These are phyloP conservation scores for Leucopsar rothschildi DNA, from an alignment of 2,113 vertebrate genomes.

Conservation along the genomic window DNA sequence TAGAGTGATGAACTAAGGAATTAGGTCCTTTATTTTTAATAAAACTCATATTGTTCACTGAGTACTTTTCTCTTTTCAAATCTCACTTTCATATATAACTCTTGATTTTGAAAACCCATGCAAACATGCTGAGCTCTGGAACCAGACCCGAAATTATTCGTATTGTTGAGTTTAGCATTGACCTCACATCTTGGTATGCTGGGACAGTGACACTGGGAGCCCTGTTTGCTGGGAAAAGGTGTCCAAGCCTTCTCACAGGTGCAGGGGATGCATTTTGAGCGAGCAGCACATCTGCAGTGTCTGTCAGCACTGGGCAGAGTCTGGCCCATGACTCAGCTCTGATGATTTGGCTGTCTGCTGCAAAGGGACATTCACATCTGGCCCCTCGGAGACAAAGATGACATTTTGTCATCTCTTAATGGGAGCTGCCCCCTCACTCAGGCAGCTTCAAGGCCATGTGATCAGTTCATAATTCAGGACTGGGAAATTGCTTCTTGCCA, in stretches of 20 bases:
- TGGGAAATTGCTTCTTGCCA: neutral
- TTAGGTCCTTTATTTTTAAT: conserved; percentile 1
- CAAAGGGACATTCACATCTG: neutral
- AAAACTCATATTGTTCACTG: neutral
- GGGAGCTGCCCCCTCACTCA: neutral
- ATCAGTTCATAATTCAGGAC: neutral
- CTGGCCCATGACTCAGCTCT: neutral
- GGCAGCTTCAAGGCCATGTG: neutral
- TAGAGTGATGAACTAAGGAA: neutral
- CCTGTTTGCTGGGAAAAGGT: neutral
- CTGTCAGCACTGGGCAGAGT: neutral
- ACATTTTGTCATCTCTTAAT: neutral
- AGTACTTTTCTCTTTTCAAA: neutral
- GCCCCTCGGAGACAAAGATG: neutral
- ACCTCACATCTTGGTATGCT: neutral
- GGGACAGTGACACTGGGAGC: neutral
- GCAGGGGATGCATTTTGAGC: neutral
- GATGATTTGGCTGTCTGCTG: neutral
- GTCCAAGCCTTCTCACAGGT: neutral
- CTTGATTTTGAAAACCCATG: neutral
- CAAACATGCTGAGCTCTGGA: rapidly evolving
- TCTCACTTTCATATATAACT: neutral
- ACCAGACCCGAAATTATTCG: neutral
- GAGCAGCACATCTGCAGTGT: neutral
- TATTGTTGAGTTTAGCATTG: neutral